Conservation (phyloP, 64 coral and sea anemone genomes). For the Pocillopora verrucosa region DNA sequence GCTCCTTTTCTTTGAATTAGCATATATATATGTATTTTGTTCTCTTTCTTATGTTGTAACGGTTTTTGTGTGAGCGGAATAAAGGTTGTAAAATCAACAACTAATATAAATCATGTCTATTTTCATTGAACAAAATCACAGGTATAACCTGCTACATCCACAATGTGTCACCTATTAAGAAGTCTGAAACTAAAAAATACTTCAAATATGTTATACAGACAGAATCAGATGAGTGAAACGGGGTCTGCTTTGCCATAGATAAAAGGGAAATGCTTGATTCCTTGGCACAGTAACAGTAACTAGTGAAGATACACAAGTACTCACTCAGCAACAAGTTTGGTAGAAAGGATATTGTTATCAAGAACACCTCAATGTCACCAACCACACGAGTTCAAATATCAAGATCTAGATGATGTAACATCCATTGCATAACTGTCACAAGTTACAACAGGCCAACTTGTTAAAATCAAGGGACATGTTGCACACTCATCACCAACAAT, state of each 20-base stretch:
- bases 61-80: no score
- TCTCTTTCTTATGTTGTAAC: no score
- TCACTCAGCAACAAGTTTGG: constrained; percentile 36
- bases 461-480: constrained; percentile 35
- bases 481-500: constrained; percentile 27
- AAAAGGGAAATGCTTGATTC: constrained; percentile 63
- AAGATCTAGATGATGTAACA: constrained; percentile 28
- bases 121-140: background rate
- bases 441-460: constrained; percentile 34
- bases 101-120: no score
- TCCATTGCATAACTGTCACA: constrained; percentile 25
- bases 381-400: background rate
- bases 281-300: constrained; percentile 45
- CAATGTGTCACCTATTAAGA: constrained; percentile 70
- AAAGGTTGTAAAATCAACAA: no score
- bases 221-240: constrained; percentile 44
- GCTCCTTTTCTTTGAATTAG: no score
- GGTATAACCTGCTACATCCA: constrained; percentile 72
- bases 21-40: no score
- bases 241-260: constrained; percentile 70
- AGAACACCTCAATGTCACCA: constrained; percentile 33
- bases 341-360: constrained; percentile 47
- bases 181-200: constrained; percentile 45
- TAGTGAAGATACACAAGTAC: constrained; percentile 55
- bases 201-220: constrained; percentile 71